phyloP scores from a whole-genome alignment of 2,797 vertebrate genomes.

The Neoniphon sammara region DNA sequence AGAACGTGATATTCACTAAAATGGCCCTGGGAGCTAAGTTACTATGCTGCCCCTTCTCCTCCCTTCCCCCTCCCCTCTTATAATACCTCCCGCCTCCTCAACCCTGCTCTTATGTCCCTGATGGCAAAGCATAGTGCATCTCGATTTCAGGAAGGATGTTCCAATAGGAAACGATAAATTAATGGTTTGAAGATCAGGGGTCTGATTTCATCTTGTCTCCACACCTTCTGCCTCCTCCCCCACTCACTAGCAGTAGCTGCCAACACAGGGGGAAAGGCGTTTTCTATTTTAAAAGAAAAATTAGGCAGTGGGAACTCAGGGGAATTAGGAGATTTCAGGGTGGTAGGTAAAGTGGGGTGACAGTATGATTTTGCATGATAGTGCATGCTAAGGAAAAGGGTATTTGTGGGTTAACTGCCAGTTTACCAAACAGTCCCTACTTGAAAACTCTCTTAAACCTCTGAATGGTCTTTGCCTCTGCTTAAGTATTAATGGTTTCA shows the following conservation, averaged over 20 bases:
- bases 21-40: constrained; percentile 16
- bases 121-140: constrained; percentile 53
- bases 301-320: neutral
- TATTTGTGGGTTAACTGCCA: neutral
- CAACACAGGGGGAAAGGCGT: constrained; percentile 32
- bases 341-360: neutral
- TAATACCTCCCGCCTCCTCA: constrained; percentile 19
- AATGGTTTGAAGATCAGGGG: constrained; percentile 56
- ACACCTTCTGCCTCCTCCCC: constrained; percentile 16
- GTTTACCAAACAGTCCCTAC: neutral
- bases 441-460: neutral
- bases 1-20: constrained; percentile 43
- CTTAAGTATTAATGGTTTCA: neutral
- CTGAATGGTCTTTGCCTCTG: neutral
- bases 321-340: neutral
- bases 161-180: constrained; percentile 61
- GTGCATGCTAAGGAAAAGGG: neutral
- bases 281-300: constrained; percentile 38
- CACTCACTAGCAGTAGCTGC: constrained; percentile 7
- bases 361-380: neutral
- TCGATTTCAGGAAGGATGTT: constrained; percentile 72
- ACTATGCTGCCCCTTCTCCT: constrained; percentile 9
- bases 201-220: constrained; percentile 61
- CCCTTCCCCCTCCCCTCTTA: constrained; percentile 2
- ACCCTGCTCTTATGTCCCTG: constrained; percentile 45